These are phyloP conservation scores for Aphidius ervi DNA, from an alignment of 1,140 invertebrate genomes.

Conservation along the genomic window DNA sequence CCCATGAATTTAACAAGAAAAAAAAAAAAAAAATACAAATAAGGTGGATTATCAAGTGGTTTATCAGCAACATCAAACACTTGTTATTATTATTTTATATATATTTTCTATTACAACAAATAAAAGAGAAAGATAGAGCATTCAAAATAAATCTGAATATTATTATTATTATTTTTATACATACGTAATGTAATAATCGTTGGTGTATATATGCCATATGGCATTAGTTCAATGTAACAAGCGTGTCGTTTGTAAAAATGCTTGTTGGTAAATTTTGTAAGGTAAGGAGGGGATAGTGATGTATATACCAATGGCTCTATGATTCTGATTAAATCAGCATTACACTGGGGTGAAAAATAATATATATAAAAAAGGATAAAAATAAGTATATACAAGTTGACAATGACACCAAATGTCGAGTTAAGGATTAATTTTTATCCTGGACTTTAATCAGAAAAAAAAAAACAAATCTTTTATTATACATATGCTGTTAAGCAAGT, in stretches of 20 bases:
- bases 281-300: conserved; percentile 13
- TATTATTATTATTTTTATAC: conserved; percentile 48
- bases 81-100: too few species aligned
- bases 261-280: not conserved
- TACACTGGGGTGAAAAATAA: conserved; percentile 31
- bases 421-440: conserved; percentile 14
- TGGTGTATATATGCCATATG: conserved; percentile 50
- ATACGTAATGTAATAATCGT: conserved; percentile 53
- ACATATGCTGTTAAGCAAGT: conserved; percentile 4
- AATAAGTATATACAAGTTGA: conserved; percentile 15
- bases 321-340: conserved; percentile 50
- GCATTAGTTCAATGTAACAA: conserved; percentile 29
- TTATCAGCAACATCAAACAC: too few species aligned
- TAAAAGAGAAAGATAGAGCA: too few species aligned
- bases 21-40: not conserved
- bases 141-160: not conserved
- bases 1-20: not conserved
- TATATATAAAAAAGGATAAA: conserved; percentile 6
- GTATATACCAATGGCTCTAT: conserved; percentile 13
- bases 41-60: not conserved
- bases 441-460: not conserved
- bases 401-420: conserved; percentile 48
- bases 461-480: not conserved
- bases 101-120: too few species aligned
- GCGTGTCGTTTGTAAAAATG: conserved; percentile 4